Base-by-base conservation (phyloP, 2,797 vertebrate genomes). In the Leucoraja ocellata region DNA sequence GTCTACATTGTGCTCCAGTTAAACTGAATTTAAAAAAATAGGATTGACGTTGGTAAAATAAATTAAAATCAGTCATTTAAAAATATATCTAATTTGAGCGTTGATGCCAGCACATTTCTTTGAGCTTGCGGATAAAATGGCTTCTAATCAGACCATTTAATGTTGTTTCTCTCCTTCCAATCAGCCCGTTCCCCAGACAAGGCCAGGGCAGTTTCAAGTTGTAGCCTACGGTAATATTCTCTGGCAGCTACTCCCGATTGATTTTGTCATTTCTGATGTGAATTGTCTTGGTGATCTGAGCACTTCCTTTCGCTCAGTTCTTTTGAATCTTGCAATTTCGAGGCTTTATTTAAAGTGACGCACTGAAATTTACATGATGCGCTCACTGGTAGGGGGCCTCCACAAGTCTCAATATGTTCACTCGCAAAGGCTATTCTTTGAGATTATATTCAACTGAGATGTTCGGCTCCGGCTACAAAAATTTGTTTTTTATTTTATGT, bases 221-320 rank as follows among this genome's bases (percentile, higher is more conserved):
- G 63, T 68, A 68, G 84, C n/a, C 84, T 88, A 39, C 6, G 5
- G 90, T 28, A 74, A 92, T 76, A 54, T 92, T 92, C 28, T 68
- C 71, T 74, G 36, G 36, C 71, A 92, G 23, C 68, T n/a, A 58
- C 68, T 58, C 71, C 25, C 73, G 36, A 0, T 23, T n/a, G 39
- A 54, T 91, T 73, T 74, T 76, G 90, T 92, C 25, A 58, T 58
- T 58, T 92, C 71, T 76, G 39, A 74, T 28, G 54, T 74, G 36
- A 91, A 91, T 32, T 91, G 90, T 74, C 68, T 74, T 74, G 23
- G 68, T 46, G 90, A 91, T 91, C 88, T 28, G 32, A 16, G 88
- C 9, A 25, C 68, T 76, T 74, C 68, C 90, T 28, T 73, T 28
- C 1, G 39, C 46, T 46, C 39, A 54, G 71, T 58, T 36, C 28